Evolutionary conservation across 2,113 vertebrate genomes (phyloP).

Genomic region (Pandion haliaetus): DNA sequence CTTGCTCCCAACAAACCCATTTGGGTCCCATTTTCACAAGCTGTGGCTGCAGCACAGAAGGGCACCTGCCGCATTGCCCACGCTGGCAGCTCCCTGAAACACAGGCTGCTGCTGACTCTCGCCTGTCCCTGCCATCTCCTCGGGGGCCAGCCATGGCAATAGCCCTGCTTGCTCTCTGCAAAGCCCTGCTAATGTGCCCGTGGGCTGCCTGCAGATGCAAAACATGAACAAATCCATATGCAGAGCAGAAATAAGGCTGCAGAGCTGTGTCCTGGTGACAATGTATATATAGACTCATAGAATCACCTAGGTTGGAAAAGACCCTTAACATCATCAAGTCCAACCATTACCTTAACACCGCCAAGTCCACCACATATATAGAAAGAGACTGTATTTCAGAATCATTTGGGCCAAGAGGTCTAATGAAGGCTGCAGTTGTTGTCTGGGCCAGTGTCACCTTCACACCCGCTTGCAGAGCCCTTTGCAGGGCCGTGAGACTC

Average conservation of each 20-base stretch:
- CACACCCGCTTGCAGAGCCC: not conserved
- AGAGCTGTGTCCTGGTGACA: not conserved
- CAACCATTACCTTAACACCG: not conserved
- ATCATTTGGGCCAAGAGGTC: not conserved
- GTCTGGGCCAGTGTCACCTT: not conserved
- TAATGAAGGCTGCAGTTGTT: not conserved
- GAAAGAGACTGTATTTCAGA: not conserved
- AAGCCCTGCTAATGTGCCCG: rapidly evolving
- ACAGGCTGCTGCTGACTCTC: not conserved
- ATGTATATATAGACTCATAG: not conserved
- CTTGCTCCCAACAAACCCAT: not conserved
- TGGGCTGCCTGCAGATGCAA: rapidly evolving
- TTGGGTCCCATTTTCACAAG: not conserved
- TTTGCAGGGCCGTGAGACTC: not conserved
- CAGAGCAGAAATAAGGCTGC: not conserved
- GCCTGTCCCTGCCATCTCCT: not conserved
- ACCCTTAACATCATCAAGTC: not conserved
- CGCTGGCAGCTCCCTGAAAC: rapidly evolving
- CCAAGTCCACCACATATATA: not conserved
- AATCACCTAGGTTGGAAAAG: not conserved
- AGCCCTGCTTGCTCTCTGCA: not conserved
- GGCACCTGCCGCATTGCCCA: rapidly evolving
- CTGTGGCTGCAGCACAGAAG: not conserved
- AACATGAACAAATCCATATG: not conserved
- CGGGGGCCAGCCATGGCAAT: not conserved